Percentiles rank a stretch among this genome's conserved stretches.
These are phyloP conservation scores for Cylindroiulus punctatus DNA, from an alignment of 2,888 invertebrate genomes.

Conservation along the genomic window DNA sequence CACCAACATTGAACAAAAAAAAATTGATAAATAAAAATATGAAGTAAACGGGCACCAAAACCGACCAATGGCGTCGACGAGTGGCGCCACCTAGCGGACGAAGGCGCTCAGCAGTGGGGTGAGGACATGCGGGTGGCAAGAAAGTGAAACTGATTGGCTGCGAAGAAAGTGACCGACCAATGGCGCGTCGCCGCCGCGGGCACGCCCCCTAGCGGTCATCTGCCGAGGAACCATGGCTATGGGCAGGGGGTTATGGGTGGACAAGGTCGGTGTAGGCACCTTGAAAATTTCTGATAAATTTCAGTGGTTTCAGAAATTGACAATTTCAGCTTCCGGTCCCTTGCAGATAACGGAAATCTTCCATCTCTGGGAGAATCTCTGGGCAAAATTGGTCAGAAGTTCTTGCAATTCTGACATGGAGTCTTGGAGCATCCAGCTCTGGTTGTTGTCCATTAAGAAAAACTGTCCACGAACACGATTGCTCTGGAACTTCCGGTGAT, in stretches of 20 bases:
- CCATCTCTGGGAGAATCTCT: too few species aligned
- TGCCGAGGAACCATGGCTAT: not conserved
- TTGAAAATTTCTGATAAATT: not conserved
- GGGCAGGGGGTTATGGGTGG: not conserved
- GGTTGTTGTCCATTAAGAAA: too few species aligned
- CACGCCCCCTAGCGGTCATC: constrained; percentile 14
- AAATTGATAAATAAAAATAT: constrained; percentile 31
- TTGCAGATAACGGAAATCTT: too few species aligned
- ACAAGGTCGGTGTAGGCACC: not conserved
- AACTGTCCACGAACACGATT: too few species aligned
- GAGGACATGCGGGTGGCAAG: not conserved
- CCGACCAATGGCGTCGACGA: not conserved
- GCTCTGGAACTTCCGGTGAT: too few species aligned
- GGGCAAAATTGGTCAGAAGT: too few species aligned
- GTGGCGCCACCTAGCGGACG: not conserved
- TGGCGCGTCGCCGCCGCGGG: not conserved
- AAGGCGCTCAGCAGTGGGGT: not conserved
- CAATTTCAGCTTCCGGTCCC: not conserved
- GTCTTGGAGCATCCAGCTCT: too few species aligned
- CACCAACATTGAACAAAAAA: not conserved
- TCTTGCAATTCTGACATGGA: too few species aligned
- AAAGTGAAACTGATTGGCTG: not conserved
- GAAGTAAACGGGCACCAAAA: constrained; percentile 30
- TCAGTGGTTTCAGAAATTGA: not conserved
- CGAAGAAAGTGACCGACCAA: not conserved